Evolutionary conservation across 1,140 invertebrate genomes (phyloP).

Genomic region (Nebria ingens): DNA sequence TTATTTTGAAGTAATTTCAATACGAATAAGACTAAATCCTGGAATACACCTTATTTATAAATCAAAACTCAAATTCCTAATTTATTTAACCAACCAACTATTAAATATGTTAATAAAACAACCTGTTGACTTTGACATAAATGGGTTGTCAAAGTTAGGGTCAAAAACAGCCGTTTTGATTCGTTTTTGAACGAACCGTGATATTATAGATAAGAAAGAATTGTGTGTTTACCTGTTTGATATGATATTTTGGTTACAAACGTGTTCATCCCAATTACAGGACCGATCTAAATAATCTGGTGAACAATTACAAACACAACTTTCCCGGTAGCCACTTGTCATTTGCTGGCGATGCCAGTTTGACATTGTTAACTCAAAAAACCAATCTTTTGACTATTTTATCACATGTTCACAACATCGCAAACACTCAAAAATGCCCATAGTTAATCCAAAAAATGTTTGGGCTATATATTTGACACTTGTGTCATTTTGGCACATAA

Average conservation of each 20-base stretch:
- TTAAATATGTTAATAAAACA: background rate
- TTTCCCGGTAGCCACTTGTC: background rate
- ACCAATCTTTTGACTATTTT: too few relatives aligned
- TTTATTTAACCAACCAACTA: background rate
- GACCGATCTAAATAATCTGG: background rate
- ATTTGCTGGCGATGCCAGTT: background rate
- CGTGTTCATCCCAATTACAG: background rate
- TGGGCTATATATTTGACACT: too few relatives aligned
- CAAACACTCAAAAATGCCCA: too few relatives aligned
- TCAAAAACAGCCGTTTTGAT: background rate
- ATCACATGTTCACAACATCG: too few relatives aligned
- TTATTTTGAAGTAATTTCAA: too few relatives aligned
- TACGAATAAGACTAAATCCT: too few relatives aligned
- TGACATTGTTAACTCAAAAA: background rate
- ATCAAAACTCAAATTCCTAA: background rate
- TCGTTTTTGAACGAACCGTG: background rate
- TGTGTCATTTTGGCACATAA: too few relatives aligned
- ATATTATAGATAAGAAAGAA: background rate
- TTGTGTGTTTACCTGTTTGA: background rate
- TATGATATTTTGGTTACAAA: background rate
- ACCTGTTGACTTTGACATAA: background rate
- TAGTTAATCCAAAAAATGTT: too few relatives aligned
- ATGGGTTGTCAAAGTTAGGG: background rate
- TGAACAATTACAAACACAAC: background rate
- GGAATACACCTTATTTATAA: background rate